Evolutionary conservation across 2,888 invertebrate species (phyloP), one percentile per base, ranked within the genome.

Genomic region (Trissoscelio sp.): DNA sequence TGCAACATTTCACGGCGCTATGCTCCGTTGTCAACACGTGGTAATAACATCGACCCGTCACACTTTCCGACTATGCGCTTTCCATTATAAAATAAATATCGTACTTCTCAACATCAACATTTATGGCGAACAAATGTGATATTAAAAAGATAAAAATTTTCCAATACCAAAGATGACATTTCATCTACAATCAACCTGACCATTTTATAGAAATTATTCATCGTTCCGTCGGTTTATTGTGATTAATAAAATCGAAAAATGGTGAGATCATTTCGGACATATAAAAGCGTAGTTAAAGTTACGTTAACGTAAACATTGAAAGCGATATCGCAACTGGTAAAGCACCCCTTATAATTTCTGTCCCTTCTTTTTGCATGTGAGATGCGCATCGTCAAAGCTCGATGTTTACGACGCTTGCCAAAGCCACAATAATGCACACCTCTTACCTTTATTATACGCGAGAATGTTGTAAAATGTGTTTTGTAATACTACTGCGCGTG

Each of bases 381-480:
- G 74, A 67, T 58, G 66, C 60, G 66, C 55, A 66, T 79, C 79
- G 78, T 79, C 82, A 79, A 72, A 79, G 66, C 73, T 70, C 79
- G 67, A 80, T 82, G 75, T 82, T 82, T 82, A 82, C 73, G 82
- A 70, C 11, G 69, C 69, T 64, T 60, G 31, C 39, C 57, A 48
- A 77, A 79, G 79, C 82, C 53, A 55, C 72, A 57, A 73, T 70
- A 77, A 79, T 57, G 75, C 70, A 44, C 60, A 66, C 64, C 82
- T 66, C 67, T 69, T 72, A 67, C 67, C 74, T 82, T 79, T 82
- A 79, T 79, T 82, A 77, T 58, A 73, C 82, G 60, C 79, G 64
- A 48, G 79, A 44, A 62, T 58, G 64, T 53, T 79, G 69, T 73
- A 75, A 77, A 79, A 69, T 73, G 82, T 64, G 73, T 79, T 82